A percentile compares a stretch with the other conserved stretches of the same genome.
Evolutionary conservation across 2,113 vertebrate genomes (phyloP).

Genomic region (Xenopus borealis): DNA sequence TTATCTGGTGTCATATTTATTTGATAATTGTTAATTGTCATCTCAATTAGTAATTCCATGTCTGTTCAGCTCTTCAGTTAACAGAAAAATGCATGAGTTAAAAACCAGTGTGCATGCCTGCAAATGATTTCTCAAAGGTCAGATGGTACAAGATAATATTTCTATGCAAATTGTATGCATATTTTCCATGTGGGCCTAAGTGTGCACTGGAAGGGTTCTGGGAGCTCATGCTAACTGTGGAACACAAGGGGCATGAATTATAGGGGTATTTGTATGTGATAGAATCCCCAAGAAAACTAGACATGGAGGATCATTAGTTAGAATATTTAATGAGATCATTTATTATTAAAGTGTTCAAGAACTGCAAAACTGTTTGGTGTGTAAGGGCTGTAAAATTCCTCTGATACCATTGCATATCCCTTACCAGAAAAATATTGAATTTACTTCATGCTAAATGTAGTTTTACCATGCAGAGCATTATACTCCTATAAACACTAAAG

Average conservation of each 20-base stretch:
- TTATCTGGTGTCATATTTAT: no score
- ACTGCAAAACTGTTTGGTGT: neutral
- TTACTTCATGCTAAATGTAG: neutral
- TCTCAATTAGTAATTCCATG: no score
- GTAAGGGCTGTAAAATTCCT: no score
- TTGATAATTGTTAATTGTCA: no score
- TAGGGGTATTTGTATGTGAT: constrained; percentile 2
- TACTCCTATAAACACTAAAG: no score
- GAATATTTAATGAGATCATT: neutral
- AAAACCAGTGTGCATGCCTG: neutral
- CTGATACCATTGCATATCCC: neutral
- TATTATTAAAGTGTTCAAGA: neutral
- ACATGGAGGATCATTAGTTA: neutral
- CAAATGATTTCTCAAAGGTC: neutral
- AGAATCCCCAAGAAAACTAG: neutral
- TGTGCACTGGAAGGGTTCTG: neutral
- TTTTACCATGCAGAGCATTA: no score
- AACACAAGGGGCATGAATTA: neutral
- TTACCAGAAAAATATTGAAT: neutral
- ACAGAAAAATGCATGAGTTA: no score
- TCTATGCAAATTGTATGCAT: no score
- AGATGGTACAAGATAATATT: neutral
- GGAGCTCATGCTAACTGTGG: neutral
- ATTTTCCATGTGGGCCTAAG: neutral
- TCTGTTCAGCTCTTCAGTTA: no score